Evolutionary conservation across 2,888 invertebrate species (phyloP).

Genomic region (Rhopalosiphum nymphaeae): DNA sequence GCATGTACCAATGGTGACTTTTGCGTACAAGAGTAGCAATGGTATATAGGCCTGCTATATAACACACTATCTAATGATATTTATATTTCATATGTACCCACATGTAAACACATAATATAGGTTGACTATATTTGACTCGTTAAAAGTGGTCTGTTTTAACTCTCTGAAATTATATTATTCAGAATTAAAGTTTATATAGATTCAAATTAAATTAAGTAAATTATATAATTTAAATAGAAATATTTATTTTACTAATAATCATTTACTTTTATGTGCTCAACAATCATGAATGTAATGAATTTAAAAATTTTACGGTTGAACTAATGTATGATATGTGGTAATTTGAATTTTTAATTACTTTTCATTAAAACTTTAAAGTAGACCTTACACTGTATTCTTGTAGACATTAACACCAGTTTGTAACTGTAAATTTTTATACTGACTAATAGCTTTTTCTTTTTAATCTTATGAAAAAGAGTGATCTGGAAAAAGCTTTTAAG

Average conservation of each 20-base stretch:
- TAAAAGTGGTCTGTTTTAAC: background rate
- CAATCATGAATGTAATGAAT: background rate
- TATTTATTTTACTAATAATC: background rate
- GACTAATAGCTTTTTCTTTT: slow-evolving; percentile 19
- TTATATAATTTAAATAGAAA: background rate
- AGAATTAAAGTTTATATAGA: background rate
- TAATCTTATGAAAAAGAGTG: slow-evolving; percentile 15
- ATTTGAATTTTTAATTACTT: background rate
- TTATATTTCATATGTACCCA: background rate
- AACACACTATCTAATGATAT: background rate
- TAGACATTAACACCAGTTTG: background rate
- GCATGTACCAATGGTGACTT: background rate
- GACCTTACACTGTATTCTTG: background rate
- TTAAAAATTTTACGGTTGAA: background rate
- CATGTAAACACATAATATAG: background rate
- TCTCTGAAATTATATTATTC: background rate
- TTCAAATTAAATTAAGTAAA: background rate
- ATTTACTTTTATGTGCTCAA: background rate
- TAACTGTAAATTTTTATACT: background rate
- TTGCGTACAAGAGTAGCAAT: background rate
- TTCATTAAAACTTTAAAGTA: slow-evolving; percentile 9
- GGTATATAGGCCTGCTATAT: background rate
- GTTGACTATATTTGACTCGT: background rate
- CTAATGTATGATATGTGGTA: background rate
- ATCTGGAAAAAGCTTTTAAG: slow-evolving; percentile 26